Evolutionary conservation across 2,888 invertebrate genomes (phyloP), one percentile per base, ranked within the genome.

Genomic region (Leptopilina myrica): DNA sequence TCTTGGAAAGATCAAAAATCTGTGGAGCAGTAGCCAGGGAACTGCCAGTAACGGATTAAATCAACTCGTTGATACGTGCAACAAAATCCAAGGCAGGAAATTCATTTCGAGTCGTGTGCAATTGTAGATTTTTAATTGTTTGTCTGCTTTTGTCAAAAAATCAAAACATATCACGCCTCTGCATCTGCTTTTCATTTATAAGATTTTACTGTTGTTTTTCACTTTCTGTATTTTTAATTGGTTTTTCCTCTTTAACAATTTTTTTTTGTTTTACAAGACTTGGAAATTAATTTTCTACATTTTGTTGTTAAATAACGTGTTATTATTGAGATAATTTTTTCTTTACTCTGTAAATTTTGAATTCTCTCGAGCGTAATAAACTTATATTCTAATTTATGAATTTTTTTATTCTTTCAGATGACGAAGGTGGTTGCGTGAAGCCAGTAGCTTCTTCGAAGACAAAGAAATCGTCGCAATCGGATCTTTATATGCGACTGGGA

Each of bases 1-100:
- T 89, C 95, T 97, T 92, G 96, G 96, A 90, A 97, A 97, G 94
- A 97, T 97, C 92, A 96, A 96, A 90, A 97, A 97, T 67, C 93
- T 97, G 83, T 97, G 97, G 97, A 96, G 95, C 86, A 95, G 95
- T 85, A 96, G 96, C 90, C 94, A 95, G 76, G 95, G 95, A 83
- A 95, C 95, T 84, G 94, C 95, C 81, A 95, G 95, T 92, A 92
- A 94, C 81, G 97, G 97, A 88, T 94, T 97, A 89, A 97, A 97
- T 93, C 96, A 96, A 92, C 93, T 97, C 89, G 90, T 91, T 84
- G 89, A 88, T 77, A 86, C 91, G 76, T 86, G 89, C 79, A 87
- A 83, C 81, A 88, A 87, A 88, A 83, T 88, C 75, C 94, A 96
- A 96, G 94, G 95, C 94, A 95, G 93, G 94, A 85, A 90, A 14